These are phyloP conservation scores for Whitmania pigra DNA, from an alignment of 1,140 invertebrate species.

Conservation along the genomic window DNA sequence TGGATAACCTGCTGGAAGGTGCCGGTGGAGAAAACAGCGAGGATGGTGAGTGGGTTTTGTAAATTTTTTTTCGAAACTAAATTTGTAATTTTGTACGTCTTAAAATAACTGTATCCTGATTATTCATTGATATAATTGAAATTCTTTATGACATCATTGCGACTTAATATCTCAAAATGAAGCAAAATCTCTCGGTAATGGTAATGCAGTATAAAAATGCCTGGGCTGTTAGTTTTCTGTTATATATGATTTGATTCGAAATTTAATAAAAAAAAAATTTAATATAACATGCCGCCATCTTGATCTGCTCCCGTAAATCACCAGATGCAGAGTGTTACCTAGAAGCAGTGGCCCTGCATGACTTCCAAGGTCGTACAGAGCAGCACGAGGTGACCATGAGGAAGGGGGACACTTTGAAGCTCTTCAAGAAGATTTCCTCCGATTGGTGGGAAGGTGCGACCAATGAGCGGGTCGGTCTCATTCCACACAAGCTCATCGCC, in stretches of 20 bases:
- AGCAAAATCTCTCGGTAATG: not conserved
- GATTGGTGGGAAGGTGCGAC: conserved; percentile 64
- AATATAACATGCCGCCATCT: too few species aligned
- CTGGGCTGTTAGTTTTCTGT: not conserved
- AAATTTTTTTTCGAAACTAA: not conserved
- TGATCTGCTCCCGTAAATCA: not conserved
- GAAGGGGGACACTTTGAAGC: conserved; percentile 61
- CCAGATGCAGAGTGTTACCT: conserved; percentile 31
- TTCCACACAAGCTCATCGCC: conserved; percentile 74
- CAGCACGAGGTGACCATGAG: conserved; percentile 64
- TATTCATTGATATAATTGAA: not conserved
- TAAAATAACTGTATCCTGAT: not conserved
- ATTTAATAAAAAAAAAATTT: not conserved
- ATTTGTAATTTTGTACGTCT: not conserved
- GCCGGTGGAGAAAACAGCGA: not conserved
- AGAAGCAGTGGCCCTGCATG: conserved; percentile 73
- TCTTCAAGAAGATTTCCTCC: conserved; percentile 64
- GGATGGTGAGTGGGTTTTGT: not conserved
- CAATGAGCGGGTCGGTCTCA: conserved; percentile 62
- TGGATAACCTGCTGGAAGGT: conserved; percentile 16
- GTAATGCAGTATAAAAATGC: not conserved
- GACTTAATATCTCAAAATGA: too few species aligned
- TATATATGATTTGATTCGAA: too few species aligned
- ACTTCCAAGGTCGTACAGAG: conserved; percentile 65
- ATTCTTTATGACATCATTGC: not conserved